Conservation (phyloP, 2,888 invertebrate genomes). For the Pinctada fucata region DNA sequence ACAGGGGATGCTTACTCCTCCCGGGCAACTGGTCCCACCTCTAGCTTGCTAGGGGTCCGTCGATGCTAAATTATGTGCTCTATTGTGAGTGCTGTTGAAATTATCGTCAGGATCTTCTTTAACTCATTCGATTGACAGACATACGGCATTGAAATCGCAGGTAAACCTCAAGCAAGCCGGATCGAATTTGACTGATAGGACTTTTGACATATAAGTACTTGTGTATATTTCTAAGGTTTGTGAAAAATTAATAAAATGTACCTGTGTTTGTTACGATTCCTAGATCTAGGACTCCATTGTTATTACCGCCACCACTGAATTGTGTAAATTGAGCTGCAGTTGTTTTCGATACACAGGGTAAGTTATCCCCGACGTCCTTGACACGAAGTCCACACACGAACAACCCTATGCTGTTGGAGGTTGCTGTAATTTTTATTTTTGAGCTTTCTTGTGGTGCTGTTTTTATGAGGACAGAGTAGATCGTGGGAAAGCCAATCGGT, state of each 20-base stretch:
- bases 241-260: constrained; percentile 22
- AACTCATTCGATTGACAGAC: no score
- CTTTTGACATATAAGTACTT: no score
- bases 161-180: no score
- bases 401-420: constrained; percentile 38
- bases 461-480: constrained; percentile 53
- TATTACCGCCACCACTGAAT: constrained; percentile 32
- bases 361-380: constrained; percentile 48
- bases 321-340: constrained; percentile 23
- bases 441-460: constrained; percentile 43
- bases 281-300: constrained; percentile 37
- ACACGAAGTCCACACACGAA: constrained; percentile 55
- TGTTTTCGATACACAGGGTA: constrained; percentile 48
- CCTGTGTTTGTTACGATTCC: constrained; percentile 54
- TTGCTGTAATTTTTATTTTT: constrained; percentile 40
- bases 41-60: no score
- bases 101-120: no score
- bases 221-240: no score
- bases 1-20: no score
- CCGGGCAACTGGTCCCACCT: no score
- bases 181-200: no score
- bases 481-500: constrained; percentile 47
- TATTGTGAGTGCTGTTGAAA: no score
- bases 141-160: no score
- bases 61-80: no score